Percentiles rank a stretch among this genome's conserved stretches.
These are phyloP conservation scores for Macrobrachium nipponense DNA, from an alignment of 1,140 invertebrate species.

Conservation along the genomic window DNA sequence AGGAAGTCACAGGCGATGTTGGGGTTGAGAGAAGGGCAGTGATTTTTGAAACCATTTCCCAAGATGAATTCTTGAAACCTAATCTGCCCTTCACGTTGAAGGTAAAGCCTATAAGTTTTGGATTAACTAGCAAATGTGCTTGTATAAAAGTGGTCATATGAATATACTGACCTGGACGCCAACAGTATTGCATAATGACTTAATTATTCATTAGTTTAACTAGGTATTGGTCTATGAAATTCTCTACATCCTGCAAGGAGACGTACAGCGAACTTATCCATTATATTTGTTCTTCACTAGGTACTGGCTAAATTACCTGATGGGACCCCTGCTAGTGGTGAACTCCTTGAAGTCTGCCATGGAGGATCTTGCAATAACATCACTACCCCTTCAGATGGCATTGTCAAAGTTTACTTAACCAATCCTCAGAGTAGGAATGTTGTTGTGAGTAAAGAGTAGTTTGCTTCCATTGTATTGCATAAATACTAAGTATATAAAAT, in stretches of 20 bases:
- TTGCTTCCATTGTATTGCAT: neutral
- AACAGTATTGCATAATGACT: too few species aligned
- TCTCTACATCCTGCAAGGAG: too few species aligned
- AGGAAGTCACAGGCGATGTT: neutral
- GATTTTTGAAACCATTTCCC: neutral
- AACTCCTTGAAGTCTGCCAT: neutral
- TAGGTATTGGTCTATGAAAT: too few species aligned
- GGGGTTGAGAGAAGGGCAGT: neutral
- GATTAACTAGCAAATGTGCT: neutral
- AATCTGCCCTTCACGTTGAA: constrained; percentile 22
- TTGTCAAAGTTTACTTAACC: neutral
- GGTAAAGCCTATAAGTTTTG: neutral
- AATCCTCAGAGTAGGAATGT: neutral
- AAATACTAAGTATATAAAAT: neutral
- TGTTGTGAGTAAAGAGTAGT: neutral
- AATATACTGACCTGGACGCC: too few species aligned
- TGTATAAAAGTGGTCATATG: too few species aligned
- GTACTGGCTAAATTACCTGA: constrained; percentile 6
- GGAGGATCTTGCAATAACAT: constrained; percentile 12
- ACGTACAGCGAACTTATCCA: neutral
- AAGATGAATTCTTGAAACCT: constrained; percentile 25
- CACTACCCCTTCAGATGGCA: neutral
- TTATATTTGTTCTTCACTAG: neutral
- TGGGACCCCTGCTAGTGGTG: neutral
- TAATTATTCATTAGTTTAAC: too few species aligned